These are phyloP conservation scores for Tyria jacobaeae DNA, from an alignment of 2,888 invertebrate species.

Conservation along the genomic window DNA sequence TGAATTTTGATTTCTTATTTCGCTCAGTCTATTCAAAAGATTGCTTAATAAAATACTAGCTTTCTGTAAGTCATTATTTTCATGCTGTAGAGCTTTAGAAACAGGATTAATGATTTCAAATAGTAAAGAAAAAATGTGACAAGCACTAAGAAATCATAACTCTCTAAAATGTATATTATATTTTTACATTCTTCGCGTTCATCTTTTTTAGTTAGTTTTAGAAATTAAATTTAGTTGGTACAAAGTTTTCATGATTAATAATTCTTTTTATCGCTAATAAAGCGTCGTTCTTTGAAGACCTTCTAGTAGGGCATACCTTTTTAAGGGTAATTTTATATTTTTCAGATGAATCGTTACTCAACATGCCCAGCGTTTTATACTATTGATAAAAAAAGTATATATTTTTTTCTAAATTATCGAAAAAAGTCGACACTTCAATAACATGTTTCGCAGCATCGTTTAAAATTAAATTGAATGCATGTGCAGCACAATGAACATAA, in stretches of 20 bases:
- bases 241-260: no score
- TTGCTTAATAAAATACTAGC: conserved; percentile 44
- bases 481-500: no score
- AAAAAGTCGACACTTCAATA: background rate
- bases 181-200: conserved; percentile 40
- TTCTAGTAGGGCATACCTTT: background rate
- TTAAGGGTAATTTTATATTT: background rate
- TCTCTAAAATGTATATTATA: conserved; percentile 41
- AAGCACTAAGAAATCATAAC: conserved; percentile 19
- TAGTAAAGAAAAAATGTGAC: conserved; percentile 1
- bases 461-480: no score
- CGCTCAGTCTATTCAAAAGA: conserved; percentile 41
- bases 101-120: conserved; percentile 32
- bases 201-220: conserved; percentile 35
- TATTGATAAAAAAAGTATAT: background rate
- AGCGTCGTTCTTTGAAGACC: no score
- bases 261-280: no score
- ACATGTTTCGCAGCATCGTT: no score
- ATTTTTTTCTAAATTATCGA: background rate
- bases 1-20: conserved; percentile 42
- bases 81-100: conserved; percentile 50
- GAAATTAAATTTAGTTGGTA: conserved; percentile 33
- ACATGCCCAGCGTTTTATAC: background rate
- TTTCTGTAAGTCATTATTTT: no score
- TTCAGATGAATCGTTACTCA: background rate